These are phyloP conservation scores for Nannobrachium achirus DNA, from an alignment of 2,113 vertebrate species.

Conservation along the genomic window DNA sequence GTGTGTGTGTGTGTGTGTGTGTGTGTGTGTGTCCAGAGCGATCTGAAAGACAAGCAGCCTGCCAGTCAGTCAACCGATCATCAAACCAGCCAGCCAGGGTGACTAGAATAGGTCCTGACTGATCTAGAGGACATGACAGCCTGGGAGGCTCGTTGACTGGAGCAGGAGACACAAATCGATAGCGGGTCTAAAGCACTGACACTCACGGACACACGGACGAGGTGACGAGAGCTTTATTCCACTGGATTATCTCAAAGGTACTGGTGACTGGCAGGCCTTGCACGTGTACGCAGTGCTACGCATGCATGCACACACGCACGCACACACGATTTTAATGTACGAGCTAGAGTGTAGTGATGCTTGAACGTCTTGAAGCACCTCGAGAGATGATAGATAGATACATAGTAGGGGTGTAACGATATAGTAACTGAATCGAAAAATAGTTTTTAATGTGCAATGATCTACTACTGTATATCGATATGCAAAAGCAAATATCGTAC, in stretches of 20 bases:
- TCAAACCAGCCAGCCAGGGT: neutral
- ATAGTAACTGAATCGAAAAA: no score
- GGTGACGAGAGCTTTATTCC: constrained; percentile 58
- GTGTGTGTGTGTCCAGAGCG: no score
- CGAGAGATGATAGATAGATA: constrained; percentile 62
- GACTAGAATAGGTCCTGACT: constrained; percentile 48
- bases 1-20: no score
- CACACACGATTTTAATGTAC: constrained; percentile 47
- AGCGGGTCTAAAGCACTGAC: constrained; percentile 45
- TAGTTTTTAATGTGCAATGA: no score
- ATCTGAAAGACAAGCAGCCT: no score
- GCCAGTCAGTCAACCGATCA: neutral
- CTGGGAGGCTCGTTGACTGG: constrained; percentile 54
- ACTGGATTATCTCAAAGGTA: constrained; percentile 61
- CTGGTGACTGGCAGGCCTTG: constrained; percentile 9
- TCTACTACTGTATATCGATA: no score
- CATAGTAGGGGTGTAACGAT: no score
- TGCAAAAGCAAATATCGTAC: no score
- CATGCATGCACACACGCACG: no score
- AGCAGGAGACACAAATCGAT: constrained; percentile 70
- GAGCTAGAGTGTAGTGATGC: constrained; percentile 43
- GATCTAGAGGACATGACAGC: constrained; percentile 72
- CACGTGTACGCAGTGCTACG: constrained; percentile 5
- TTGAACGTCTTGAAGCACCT: constrained; percentile 63
- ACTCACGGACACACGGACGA: constrained; percentile 41